Conservation (phyloP, 2,797 vertebrate genomes). For the Ibycter americanus region DNA sequence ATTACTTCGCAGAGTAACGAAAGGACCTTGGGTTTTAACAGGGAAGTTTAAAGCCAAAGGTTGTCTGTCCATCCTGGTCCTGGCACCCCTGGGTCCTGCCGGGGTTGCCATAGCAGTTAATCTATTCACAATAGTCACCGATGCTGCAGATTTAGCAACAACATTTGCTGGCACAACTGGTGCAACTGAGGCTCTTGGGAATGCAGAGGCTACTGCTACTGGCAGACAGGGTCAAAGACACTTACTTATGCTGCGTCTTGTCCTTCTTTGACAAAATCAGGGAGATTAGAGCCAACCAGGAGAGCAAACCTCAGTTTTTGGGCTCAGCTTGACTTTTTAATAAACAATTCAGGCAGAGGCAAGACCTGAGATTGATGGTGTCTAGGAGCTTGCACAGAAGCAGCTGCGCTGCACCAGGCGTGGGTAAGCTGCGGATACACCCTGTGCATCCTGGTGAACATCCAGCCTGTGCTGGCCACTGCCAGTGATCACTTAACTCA, state of each 20-base stretch:
- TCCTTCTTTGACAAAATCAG: background rate
- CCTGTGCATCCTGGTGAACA: background rate
- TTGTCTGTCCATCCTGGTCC: background rate
- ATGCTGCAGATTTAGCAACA: background rate
- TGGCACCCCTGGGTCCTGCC: background rate
- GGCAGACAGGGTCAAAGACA: background rate
- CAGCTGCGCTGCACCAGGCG: background rate
- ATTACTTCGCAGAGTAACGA: background rate
- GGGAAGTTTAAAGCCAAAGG: background rate
- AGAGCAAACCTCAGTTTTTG: background rate
- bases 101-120: background rate
- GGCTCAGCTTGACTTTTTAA: background rate
- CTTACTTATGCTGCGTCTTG: background rate
- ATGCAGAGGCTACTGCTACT: background rate
- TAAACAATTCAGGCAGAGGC: background rate
- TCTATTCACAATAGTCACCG: background rate
- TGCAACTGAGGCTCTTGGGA: background rate
- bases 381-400: background rate
- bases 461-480: background rate
- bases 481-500: rapidly evolving
- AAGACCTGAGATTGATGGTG: rapidly evolving
- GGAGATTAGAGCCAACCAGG: background rate
- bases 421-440: background rate
- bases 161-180: background rate
- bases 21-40: background rate